Evolutionary conservation across 1,140 invertebrate genomes (phyloP), one percentile per base, ranked within the genome.

Genomic region (Penaeus japonicus): DNA sequence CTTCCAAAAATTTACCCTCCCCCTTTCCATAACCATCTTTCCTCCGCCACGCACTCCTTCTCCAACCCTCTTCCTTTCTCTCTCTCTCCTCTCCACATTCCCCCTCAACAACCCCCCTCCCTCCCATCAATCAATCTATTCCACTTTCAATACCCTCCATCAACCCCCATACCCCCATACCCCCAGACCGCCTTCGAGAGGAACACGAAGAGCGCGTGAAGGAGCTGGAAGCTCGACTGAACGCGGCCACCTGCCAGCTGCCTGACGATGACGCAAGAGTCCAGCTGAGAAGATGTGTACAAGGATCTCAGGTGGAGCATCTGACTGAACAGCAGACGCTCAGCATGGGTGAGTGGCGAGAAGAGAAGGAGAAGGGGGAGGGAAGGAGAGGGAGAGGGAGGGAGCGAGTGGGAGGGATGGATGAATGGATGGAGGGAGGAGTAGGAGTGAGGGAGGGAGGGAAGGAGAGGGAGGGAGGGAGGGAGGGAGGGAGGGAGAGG

Each of bases 261-360:
- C 62, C 80, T 22, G 62, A 85, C 65, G 81, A 80, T 35, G 90
- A 90, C 47, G 78, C 39, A n/a, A 81, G 85, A 27, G 47, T 47
- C 1, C 82, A 90, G 77, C 30, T 87, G n/a, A 90, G 89, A 90
- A 77, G 86, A 89, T n/a, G 17, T 24, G n/a, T 86, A 90, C 65
- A 90, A 90, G 65, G 81, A 88, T 22, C 82, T n/a, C 82, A 90
- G 32, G 82, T 90, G 88, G 87, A 90, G 32, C 89, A 89, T 81
- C 80, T 90, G 27, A 73, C 81, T 59, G 55, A 90, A 22, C 90
- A 90, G 62, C 90, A 90, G 82, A 32, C 85, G 17, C 88, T 87
- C 53, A 90, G 89, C 65, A 90, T 90, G 90, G 90, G 90, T 90
- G 62, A 81, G 90, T 82, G 27, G 1, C 35, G 5, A n/a, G 15